These are phyloP conservation scores for Rhynchonycteris naso DNA, from an alignment of 2,797 vertebrate genomes.

Conservation along the genomic window DNA sequence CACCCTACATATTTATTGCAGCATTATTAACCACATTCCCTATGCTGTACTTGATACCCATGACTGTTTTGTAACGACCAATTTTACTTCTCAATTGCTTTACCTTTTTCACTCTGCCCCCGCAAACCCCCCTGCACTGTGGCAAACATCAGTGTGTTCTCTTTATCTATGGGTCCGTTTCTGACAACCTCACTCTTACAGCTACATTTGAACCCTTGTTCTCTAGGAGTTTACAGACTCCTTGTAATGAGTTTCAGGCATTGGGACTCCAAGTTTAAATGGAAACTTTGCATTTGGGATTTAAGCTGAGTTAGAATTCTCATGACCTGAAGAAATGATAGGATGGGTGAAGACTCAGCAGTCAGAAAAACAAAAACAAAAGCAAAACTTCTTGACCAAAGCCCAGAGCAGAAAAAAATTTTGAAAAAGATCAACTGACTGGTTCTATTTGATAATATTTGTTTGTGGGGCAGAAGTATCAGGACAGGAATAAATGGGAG, in stretches of 20 bases:
- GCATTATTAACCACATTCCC: not conserved
- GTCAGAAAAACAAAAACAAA: not conserved
- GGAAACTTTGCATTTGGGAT: not conserved
- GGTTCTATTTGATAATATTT: not conserved
- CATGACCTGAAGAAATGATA: slow-evolving; percentile 8
- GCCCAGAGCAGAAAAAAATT: not conserved
- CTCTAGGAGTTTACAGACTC: not conserved
- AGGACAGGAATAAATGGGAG: not conserved
- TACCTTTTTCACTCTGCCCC: not conserved
- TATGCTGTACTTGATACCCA: not conserved
- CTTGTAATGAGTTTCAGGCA: not conserved
- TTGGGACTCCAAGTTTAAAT: not conserved
- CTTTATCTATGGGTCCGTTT: not conserved
- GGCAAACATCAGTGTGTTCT: not conserved
- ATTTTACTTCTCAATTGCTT: not conserved
- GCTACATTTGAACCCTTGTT: not conserved
- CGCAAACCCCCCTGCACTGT: not conserved
- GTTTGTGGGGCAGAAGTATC: not conserved
- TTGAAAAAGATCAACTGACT: not conserved
- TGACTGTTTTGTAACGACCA: not conserved
- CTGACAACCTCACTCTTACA: not conserved
- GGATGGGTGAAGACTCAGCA: not conserved
- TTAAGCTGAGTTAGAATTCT: not conserved
- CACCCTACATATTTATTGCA: not conserved
- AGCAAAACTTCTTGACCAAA: not conserved